Base-by-base conservation (phyloP, 2,888 invertebrate genomes). In the Meandrusa payeni region DNA sequence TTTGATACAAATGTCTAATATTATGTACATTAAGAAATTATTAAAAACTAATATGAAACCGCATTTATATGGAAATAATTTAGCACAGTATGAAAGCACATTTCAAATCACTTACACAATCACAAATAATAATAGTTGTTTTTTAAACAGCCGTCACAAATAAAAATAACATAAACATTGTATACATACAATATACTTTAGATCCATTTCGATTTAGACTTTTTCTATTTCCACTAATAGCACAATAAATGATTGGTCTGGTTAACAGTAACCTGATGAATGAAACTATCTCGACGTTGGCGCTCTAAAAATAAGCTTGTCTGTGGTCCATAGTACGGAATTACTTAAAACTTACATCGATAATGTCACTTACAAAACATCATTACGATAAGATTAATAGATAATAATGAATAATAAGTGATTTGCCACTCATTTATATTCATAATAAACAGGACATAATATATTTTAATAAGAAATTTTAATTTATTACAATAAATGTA, bases 281-380 rank as follows among this genome's bases (percentile, higher is more conserved):
- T 85, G 81, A 57, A 56, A 48, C 57, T 45, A 42, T 48, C 57
- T 55, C 46, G 48, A 48, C 53, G 51, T 47, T 51, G 54, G 48
- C 48, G 59, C 53, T 58, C 74, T 81, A 79, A 81, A 76, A 79
- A 81, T 79, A 77, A 52, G 46, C 64, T n/a, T 54, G 51, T 43
- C 51, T 40, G 51, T 71, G 68, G 75, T 76, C 66, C 76, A 79
- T 60, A 77, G 75, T 76, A 76, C 74, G 71, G 72, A 70, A 69
- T 81, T 75, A 80, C 76, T 76, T 68, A 76, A 73, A 78, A 73
- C 59, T 74, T 75, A 76, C 66, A 64, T 68, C 60, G 72, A 76
- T 75, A 77, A 67, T 55, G 51, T 36, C 64, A 62, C 76, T 78
- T 74, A 81, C 81, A 74, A 79, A 80, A 78, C 62, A 75, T 67